Base-by-base conservation (phyloP, 1,140 invertebrate species). In the Drosophila nigrodunni region DNA sequence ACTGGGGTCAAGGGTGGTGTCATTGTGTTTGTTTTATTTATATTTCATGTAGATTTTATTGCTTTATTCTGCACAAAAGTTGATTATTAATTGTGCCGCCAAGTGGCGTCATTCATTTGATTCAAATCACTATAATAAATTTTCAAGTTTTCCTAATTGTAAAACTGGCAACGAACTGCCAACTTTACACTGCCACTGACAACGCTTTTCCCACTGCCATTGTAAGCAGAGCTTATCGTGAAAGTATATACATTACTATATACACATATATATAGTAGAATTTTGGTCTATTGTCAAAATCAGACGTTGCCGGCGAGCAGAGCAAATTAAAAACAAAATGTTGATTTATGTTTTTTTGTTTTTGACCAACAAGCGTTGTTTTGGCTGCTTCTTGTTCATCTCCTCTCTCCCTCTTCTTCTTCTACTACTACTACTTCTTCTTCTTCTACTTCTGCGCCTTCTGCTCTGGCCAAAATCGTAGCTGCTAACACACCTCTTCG, bases 241-340 rank as follows among this genome's bases (percentile, higher is more conserved):
- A 60, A 25, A 76, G 62, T 67, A 37, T 35, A 39, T 52, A 41
- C 13, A 15, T n/a, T 10, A 55, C 15, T 79, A 67, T 67, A 37
- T 35, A 39, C 43, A 41, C n/a, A 10, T n/a, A 15, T 43, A 43
- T 41, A 30, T 30, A 30, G 25, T 30, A 30, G 25, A 30, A 37
- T 37, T 78, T 71, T 82, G 67, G 50, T 71, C 55, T 65, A 81
- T 89, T 88, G 85, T 89, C 85, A 88, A 79, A 85, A 80, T 73
- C 85, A 83, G 80, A 80, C 67, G 78, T 55, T 73, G 73, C 61
- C 59, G 35, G 47, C 54, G 75, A 41, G 11, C 50, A 21, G n/a
- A 78, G 80, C 80, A 88, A 88, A 88, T 85, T 88, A 88, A 88
- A 88, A 88, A 88, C 88, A 87, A 89, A 88, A 88, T 86, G 86